Conservation (phyloP, 2,888 invertebrate species). For the Hedya salicella region DNA sequence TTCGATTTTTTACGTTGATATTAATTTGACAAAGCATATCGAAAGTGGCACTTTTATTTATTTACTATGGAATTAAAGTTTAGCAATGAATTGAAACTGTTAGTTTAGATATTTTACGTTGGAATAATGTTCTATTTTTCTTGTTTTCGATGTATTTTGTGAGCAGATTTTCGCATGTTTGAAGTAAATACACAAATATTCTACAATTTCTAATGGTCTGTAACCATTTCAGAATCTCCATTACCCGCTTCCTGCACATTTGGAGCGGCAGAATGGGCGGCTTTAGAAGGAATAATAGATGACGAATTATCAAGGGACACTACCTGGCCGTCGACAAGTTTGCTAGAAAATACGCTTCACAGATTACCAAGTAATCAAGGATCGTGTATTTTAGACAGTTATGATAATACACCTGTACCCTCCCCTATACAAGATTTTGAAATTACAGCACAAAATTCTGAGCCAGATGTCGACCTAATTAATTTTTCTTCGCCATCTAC, state of each 20-base stretch:
- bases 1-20: conserved; percentile 1
- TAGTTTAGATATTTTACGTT: conserved; percentile 3
- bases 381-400: conserved; percentile 17
- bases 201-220: background rate
- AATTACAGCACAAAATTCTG: no score
- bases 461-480: background rate
- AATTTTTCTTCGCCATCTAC: no score
- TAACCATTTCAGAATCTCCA: no score
- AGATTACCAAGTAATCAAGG: conserved; percentile 6
- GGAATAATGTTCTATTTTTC: background rate
- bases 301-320: background rate
- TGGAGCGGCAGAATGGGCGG: no score
- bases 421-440: no score
- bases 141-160: conserved; percentile 3
- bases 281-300: background rate
- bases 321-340: conserved; percentile 3
- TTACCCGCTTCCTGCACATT: no score
- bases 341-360: background rate
- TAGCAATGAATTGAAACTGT: background rate
- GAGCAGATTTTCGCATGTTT: background rate
- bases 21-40: background rate
- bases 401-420: no score
- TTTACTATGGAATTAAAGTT: conserved; percentile 1
- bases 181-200: background rate
- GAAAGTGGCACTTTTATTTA: conserved; percentile 1